A percentile compares a stretch with the other conserved stretches of the same genome.
Evolutionary conservation across 2,888 invertebrate genomes (phyloP).

Genomic region (Agrotis exclamationis): DNA sequence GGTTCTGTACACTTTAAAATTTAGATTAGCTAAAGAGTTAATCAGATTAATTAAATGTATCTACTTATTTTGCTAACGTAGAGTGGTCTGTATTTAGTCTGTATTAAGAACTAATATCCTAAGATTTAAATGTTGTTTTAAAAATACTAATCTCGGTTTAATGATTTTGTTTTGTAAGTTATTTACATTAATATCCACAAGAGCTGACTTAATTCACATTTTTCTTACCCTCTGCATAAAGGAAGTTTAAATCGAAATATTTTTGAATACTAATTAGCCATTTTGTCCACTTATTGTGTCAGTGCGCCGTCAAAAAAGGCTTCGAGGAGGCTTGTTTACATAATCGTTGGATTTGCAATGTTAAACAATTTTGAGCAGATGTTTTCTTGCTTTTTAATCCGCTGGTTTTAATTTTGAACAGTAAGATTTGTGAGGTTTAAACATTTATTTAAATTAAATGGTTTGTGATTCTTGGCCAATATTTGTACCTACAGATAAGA

Average conservation of each 20-base stretch:
- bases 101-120: slow-evolving; percentile 20
- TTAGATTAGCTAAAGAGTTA: slow-evolving; percentile 16
- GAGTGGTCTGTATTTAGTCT: slow-evolving; percentile 9
- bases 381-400: slow-evolving; percentile 82
- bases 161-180: slow-evolving; percentile 19
- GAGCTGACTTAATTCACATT: slow-evolving; percentile 54
- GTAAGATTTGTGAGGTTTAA: slow-evolving; percentile 63
- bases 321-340: slow-evolving; percentile 86
- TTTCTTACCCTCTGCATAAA: slow-evolving; percentile 60
- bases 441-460: slow-evolving; percentile 74
- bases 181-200: slow-evolving; percentile 47
- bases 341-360: slow-evolving; percentile 90
- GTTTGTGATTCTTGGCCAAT: slow-evolving; percentile 10
- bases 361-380: slow-evolving; percentile 83
- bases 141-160: slow-evolving; percentile 20
- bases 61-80: neutral
- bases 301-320: slow-evolving; percentile 80
- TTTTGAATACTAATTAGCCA: slow-evolving; percentile 83
- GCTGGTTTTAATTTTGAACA: slow-evolving; percentile 65
- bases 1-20: slow-evolving; percentile 15
- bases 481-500: too few species aligned
- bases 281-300: slow-evolving; percentile 76
- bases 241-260: slow-evolving; percentile 78
- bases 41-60: slow-evolving; percentile 7
- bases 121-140: neutral